A percentile compares a stretch with the other conserved stretches of the same genome.
phyloP scores from a whole-genome alignment of 2,797 vertebrate genomes.

The Gephyroberyx darwinii region DNA sequence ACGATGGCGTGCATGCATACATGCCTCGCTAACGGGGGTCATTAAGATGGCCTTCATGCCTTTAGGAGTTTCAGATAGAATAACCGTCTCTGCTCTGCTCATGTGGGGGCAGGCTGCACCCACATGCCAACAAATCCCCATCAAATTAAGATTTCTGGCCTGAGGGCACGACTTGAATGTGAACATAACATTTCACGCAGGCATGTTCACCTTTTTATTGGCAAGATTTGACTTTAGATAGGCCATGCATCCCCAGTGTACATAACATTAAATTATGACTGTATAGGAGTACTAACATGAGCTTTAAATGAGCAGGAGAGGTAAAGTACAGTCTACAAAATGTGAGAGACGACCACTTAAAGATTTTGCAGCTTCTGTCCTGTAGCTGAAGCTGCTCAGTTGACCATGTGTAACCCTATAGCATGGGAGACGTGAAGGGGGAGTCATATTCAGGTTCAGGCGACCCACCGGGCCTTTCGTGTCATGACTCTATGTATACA shows the following conservation, averaged over 20 bases:
- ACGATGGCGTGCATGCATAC: constrained; percentile 3
- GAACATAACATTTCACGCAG: no score
- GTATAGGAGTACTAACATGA: background rate
- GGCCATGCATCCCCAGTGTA: background rate
- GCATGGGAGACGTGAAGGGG: background rate
- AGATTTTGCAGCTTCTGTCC: background rate
- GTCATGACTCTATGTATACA: background rate
- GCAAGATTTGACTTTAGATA: no score
- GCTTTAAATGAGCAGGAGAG: background rate
- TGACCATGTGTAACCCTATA: background rate
- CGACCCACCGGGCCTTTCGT: background rate
- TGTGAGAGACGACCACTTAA: no score
- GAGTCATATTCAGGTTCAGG: background rate
- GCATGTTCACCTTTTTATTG: no score
- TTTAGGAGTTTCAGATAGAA: constrained; percentile 1
- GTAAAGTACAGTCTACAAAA: no score
- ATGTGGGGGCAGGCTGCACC: background rate
- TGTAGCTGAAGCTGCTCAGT: background rate
- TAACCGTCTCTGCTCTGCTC: constrained; percentile 16
- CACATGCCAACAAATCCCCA: background rate
- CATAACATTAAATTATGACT: background rate
- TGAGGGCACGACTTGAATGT: no score
- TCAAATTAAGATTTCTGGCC: no score
- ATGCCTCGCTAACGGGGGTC: background rate
- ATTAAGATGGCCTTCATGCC: background rate